Evolutionary conservation across 2,797 vertebrate species (phyloP).

Genomic region (Petrocephalus sullivani): DNA sequence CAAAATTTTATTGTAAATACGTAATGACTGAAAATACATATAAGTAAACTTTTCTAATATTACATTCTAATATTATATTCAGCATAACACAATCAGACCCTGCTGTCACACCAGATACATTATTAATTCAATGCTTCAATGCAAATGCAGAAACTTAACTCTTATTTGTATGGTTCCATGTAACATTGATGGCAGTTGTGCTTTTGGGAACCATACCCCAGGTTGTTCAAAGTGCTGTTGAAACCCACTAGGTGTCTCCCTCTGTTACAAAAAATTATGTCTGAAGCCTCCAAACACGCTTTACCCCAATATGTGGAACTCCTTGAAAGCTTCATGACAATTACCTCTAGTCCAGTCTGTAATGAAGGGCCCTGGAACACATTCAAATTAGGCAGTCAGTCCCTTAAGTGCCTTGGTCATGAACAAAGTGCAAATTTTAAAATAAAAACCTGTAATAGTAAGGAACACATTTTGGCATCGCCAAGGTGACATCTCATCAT

Average conservation of each 20-base stretch:
- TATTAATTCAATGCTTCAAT: no score
- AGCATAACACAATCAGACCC: background rate
- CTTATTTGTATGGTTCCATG: no score
- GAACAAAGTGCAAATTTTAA: background rate
- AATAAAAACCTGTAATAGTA: background rate
- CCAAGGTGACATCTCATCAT: no score
- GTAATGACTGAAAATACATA: background rate
- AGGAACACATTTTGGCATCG: no score
- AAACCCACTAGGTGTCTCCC: background rate
- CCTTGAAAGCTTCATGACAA: background rate
- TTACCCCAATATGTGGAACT: background rate
- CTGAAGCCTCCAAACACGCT: background rate
- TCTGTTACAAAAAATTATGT: background rate
- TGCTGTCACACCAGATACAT: background rate
- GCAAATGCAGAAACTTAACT: no score
- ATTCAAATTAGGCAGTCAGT: background rate
- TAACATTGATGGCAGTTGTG: background rate
- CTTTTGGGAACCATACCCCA: background rate
- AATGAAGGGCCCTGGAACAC: background rate
- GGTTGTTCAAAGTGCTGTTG: background rate
- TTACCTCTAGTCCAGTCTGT: background rate
- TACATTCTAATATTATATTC: background rate
- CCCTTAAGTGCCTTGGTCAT: background rate
- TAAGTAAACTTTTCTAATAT: background rate
- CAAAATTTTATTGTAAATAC: no score